A percentile compares a stretch with the other conserved stretches of the same genome.
These are phyloP conservation scores for Cyclophora punctaria DNA, from an alignment of 2,888 invertebrate genomes.

Conservation along the genomic window DNA sequence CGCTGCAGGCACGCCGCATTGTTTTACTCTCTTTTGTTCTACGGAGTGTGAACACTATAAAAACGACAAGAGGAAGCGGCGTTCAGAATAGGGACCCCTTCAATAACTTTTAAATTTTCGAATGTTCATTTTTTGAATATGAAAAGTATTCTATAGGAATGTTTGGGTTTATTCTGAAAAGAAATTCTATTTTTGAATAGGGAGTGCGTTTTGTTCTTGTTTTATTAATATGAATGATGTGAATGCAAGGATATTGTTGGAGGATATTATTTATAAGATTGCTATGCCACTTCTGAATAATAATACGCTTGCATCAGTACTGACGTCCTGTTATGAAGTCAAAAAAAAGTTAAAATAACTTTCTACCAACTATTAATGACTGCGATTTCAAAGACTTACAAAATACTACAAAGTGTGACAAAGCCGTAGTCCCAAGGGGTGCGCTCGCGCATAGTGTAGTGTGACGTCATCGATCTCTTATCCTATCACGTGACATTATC, in stretches of 20 bases:
- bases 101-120: conserved; percentile 4
- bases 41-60: conserved; percentile 66
- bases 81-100: conserved; percentile 42
- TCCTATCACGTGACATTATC: conserved; percentile 43
- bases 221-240: too few species aligned
- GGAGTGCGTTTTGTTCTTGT: too few species aligned
- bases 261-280: too few species aligned
- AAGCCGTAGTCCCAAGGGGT: too few species aligned
- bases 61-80: conserved; percentile 48
- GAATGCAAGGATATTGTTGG: too few species aligned
- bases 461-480: conserved; percentile 50
- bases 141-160: conserved; percentile 26
- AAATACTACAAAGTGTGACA: too few species aligned
- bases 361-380: too few species aligned
- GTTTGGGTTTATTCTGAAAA: conserved; percentile 32
- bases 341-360: too few species aligned
- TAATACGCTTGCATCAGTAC: too few species aligned
- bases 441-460: background rate
- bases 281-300: too few species aligned
- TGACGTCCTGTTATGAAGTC: too few species aligned
- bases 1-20: conserved; percentile 60
- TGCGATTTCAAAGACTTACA: too few species aligned
- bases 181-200: background rate
- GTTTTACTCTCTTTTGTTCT: conserved; percentile 68
- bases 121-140: conserved; percentile 21